phyloP scores from a whole-genome alignment of 2,888 invertebrate species.

The Cerastis rubricosa region DNA sequence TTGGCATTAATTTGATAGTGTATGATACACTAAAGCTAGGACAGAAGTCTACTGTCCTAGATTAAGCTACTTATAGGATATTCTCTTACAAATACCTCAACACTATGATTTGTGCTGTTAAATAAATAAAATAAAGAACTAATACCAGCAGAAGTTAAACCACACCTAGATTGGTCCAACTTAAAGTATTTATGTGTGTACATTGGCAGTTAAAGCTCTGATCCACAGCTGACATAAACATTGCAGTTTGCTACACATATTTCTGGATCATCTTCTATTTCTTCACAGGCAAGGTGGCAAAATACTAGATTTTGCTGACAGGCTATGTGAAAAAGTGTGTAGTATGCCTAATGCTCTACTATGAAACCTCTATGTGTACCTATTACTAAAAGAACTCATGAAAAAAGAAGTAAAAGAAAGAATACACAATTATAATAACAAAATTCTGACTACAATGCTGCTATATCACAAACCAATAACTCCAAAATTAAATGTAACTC shows the following conservation, averaged over 20 bases:
- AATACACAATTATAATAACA: background rate
- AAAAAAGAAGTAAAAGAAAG: too few relatives aligned
- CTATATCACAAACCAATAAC: background rate
- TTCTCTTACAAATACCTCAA: too few relatives aligned
- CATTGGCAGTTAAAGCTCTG: background rate
- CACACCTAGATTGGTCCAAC: background rate
- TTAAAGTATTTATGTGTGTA: background rate
- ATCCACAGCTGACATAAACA: background rate
- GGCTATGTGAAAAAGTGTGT: background rate
- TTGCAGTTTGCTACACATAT: background rate
- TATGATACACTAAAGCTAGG: background rate
- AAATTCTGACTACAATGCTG: background rate
- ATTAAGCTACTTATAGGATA: background rate
- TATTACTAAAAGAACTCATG: background rate
- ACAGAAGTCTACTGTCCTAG: too few relatives aligned
- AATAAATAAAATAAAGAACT: background rate
- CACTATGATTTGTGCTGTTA: background rate
- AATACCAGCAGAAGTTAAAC: background rate
- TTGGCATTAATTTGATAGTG: background rate
- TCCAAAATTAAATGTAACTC: slow-evolving; percentile 5
- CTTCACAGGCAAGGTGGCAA: background rate
- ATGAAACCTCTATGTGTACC: too few relatives aligned
- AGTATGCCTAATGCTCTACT: background rate
- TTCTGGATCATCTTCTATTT: background rate
- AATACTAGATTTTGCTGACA: background rate